Percentiles rank a stretch among this genome's conserved stretches.
These are phyloP conservation scores for Circaetus gallicus DNA, from an alignment of 2,113 vertebrate species.

Conservation along the genomic window DNA sequence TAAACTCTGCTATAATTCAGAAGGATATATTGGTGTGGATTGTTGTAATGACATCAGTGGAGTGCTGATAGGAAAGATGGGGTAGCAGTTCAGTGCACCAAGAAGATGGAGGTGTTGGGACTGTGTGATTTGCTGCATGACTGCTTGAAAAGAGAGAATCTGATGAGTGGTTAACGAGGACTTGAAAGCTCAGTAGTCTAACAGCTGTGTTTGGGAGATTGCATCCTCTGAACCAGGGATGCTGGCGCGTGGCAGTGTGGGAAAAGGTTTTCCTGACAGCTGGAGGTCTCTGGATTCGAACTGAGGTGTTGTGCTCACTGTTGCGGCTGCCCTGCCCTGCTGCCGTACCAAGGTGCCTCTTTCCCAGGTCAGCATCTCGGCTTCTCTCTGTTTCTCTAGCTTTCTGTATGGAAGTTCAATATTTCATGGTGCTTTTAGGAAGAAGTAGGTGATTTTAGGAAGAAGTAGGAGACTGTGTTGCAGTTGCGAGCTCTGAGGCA, in stretches of 20 bases:
- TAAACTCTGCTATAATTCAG: constrained; percentile 54
- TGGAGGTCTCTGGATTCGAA: not conserved
- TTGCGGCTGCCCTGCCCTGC: not conserved
- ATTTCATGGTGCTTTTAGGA: not conserved
- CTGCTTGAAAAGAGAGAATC: not conserved
- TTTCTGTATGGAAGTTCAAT: not conserved
- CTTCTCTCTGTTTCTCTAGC: not conserved
- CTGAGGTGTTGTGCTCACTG: fast-evolving
- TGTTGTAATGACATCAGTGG: not conserved
- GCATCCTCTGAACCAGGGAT: not conserved
- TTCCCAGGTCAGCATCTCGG: not conserved
- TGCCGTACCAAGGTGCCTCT: not conserved
- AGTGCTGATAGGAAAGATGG: not conserved
- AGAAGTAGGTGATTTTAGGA: not conserved
- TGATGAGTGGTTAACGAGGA: not conserved
- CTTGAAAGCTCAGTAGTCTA: not conserved
- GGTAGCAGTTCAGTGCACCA: not conserved
- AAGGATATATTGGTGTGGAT: not conserved
- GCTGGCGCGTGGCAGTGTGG: fast-evolving
- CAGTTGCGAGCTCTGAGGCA: not conserved
- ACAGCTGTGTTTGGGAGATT: not conserved
- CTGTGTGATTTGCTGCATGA: not conserved
- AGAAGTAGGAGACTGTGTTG: not conserved
- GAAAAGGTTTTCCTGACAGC: not conserved
- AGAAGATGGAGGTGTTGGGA: not conserved